Evolutionary conservation across 2,888 invertebrate genomes (phyloP).

Genomic region (Conomelus anceps): DNA sequence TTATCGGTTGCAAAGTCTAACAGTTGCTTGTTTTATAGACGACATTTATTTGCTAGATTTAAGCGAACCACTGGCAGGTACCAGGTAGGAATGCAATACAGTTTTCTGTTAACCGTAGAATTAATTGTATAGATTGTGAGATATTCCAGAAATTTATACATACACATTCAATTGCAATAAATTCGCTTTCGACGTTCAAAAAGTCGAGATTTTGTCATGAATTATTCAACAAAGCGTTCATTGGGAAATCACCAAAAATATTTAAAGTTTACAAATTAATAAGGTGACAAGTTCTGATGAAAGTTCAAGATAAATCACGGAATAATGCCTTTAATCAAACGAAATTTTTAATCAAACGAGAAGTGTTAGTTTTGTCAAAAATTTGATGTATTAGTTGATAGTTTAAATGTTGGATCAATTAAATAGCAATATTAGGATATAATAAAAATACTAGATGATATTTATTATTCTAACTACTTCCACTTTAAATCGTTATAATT

Average conservation of each 20-base stretch:
- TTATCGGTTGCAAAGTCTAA: not conserved
- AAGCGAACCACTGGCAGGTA: not conserved
- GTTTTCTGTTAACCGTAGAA: not conserved
- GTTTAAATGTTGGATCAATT: not conserved
- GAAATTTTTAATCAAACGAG: not conserved
- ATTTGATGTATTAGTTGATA: not conserved
- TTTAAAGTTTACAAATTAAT: not conserved
- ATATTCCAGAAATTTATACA: not conserved
- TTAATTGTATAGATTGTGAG: not conserved
- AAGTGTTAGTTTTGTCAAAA: not conserved
- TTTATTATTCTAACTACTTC: no score
- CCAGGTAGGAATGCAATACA: not conserved
- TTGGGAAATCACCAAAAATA: not conserved
- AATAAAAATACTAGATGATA: not conserved
- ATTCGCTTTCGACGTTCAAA: not conserved
- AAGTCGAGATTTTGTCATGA: not conserved
- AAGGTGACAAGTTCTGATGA: no score
- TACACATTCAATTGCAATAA: not conserved
- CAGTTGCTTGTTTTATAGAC: not conserved
- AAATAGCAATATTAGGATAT: not conserved
- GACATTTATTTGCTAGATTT: not conserved
- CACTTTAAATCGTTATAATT: not conserved
- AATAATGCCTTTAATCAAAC: not conserved
- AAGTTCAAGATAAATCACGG: not conserved
- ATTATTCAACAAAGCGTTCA: not conserved